Evolutionary conservation across 1,140 invertebrate genomes (phyloP).

Genomic region (Eurosta solidaginis): DNA sequence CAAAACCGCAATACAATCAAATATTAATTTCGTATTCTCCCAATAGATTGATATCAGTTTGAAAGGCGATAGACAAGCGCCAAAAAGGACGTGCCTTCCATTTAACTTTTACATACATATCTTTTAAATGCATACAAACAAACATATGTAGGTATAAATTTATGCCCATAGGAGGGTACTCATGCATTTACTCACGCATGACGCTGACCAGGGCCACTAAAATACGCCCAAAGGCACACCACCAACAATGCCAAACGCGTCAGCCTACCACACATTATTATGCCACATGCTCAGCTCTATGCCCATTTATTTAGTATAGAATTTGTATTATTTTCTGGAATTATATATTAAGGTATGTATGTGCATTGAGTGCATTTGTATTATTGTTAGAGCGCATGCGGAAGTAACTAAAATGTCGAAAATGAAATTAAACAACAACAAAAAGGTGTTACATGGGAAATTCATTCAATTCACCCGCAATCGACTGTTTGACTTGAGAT

Average conservation of each 20-base stretch:
- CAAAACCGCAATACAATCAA: slow-evolving; percentile 15
- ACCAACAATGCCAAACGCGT: not conserved
- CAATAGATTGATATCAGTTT: not conserved
- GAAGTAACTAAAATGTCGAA: slow-evolving; percentile 2
- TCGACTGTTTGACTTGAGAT: not conserved
- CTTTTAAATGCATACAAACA: not conserved
- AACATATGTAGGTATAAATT: not conserved
- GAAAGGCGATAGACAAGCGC: slow-evolving; percentile 11
- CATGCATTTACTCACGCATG: not conserved
- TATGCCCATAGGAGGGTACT: not conserved
- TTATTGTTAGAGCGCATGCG: not conserved
- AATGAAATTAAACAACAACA: not conserved
- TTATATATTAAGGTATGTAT: no score
- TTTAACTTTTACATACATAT: not conserved
- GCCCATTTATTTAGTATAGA: not conserved
- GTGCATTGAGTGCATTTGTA: no score
- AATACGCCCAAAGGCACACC: not conserved
- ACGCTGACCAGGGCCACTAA: not conserved
- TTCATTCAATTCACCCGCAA: not conserved
- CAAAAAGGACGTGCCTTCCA: not conserved
- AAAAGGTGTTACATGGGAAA: not conserved
- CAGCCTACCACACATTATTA: not conserved
- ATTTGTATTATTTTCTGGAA: not conserved
- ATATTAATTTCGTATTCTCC: slow-evolving; percentile 6
- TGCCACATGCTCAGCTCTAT: not conserved